Evolutionary conservation across 1,140 invertebrate species (phyloP), one percentile per base, ranked within the genome.

Genomic region (Drosophila suzukii): DNA sequence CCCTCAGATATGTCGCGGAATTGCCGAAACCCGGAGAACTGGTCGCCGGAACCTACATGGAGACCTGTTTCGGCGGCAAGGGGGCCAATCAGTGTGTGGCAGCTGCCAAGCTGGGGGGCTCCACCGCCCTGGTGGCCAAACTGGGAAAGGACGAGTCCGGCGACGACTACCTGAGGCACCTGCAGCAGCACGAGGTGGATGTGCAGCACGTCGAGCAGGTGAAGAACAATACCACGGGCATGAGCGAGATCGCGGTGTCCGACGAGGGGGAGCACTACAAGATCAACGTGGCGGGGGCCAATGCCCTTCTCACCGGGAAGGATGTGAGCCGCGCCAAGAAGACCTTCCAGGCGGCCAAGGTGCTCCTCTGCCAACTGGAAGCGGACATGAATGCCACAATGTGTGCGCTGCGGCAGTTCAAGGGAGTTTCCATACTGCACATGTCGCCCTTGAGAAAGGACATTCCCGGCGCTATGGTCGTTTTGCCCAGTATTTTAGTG

Each of bases 1-100:
- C 71, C 63, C 62, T 43, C 86, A 99, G 98, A 75, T 99, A 98
- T 94, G 95, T 96, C 1, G 93, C 95, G 55, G 93, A 96, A 74
- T 94, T 98, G 59, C 98, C 98, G 2, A 94, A 94, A 78, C 94
- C 95, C 30, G 98, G 98, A 10, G 98, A 99, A 94, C 98, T 98
- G 0, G 80, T 98, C 39, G 93, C 95, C 91, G 98, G 98, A 17
- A 94, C 93, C 51, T 95, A 95, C 88, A 99, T 98, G 93, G 93
- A 93, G 39, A 96, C 95, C 53, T 97, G 96, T 49, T 98, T 95
- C 93, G 98, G 98, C 15, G 98, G 98, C 1, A 99, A 99, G 94
- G 98, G 98, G 20, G 98, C 98, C 12, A 99, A 99, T 93, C 98
- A 99, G 93, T 98, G 97, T 93, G 94, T 99, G 5, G 95, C 97